Evolutionary conservation across 2,888 invertebrate genomes (phyloP).

Genomic region (Pammene aurita): DNA sequence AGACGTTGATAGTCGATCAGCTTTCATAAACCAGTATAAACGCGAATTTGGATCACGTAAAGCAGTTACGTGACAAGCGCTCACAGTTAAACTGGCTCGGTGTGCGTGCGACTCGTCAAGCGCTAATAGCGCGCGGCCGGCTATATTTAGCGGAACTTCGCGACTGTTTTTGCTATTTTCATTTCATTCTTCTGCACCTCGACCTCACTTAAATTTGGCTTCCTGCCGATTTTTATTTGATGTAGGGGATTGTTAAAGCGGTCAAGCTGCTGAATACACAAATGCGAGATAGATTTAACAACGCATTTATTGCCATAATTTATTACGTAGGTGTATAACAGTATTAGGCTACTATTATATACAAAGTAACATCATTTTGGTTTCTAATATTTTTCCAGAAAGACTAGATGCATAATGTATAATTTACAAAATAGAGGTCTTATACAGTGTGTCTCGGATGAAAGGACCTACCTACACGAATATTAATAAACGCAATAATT

Average conservation of each 20-base stretch:
- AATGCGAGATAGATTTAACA: neutral
- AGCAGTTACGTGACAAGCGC: conserved; percentile 3
- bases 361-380: neutral
- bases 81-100: neutral
- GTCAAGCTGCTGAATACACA: conserved; percentile 15
- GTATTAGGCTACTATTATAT: neutral
- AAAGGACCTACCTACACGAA: too few species aligned
- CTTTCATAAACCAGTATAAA: neutral
- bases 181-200: conserved; percentile 74
- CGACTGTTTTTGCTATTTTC: conserved; percentile 82
- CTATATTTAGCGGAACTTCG: conserved; percentile 81
- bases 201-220: conserved; percentile 68
- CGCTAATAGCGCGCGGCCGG: conserved; percentile 61
- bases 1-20: neutral
- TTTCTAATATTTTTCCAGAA: too few species aligned
- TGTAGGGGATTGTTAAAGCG: conserved; percentile 32
- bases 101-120: conserved; percentile 53
- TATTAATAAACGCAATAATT: too few species aligned
- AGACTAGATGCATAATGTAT: too few species aligned
- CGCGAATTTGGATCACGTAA: neutral
- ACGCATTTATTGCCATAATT: conserved; percentile 1
- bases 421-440: too few species aligned
- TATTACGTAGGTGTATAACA: neutral
- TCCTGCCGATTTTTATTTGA: conserved; percentile 53
- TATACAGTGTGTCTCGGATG: too few species aligned